Evolutionary conservation across 2,888 invertebrate genomes (phyloP).

Genomic region (Melitaea athalia): DNA sequence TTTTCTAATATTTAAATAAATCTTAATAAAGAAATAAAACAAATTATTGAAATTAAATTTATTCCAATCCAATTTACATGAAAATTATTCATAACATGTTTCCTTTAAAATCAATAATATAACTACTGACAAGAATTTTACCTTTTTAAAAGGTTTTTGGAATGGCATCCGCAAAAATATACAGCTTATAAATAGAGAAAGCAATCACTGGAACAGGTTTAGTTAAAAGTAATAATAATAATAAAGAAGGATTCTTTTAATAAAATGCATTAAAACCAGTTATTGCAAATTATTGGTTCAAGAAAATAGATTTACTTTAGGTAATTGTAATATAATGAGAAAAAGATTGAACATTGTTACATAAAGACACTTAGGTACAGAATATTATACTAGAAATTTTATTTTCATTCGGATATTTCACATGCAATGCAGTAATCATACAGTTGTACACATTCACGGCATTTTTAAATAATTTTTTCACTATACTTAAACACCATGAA

Average conservation of each 20-base stretch:
- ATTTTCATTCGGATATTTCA: background rate
- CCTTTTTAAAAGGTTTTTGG: conserved; percentile 78
- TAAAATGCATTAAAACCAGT: background rate
- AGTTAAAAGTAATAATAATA: background rate
- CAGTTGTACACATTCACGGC: background rate
- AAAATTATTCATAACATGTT: conserved; percentile 63
- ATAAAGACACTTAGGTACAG: background rate
- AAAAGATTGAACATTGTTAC: background rate
- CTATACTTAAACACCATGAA: background rate
- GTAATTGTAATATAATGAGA: background rate
- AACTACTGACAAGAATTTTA: conserved; percentile 80
- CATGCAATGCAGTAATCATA: background rate
- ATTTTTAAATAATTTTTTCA: background rate
- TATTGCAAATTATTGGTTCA: background rate
- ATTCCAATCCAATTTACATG: conserved; percentile 77
- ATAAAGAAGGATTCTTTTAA: background rate
- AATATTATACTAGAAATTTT: background rate
- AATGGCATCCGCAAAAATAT: conserved; percentile 72
- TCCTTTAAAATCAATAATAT: conserved; percentile 62
- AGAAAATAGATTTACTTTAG: background rate
- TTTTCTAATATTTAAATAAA: too few species aligned
- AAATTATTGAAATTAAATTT: conserved; percentile 57
- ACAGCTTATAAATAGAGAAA: conserved; percentile 48
- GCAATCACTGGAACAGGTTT: conserved; percentile 28
- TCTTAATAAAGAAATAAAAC: conserved; percentile 15